Evolutionary conservation across 2,113 vertebrate species (phyloP).

Genomic region (Microcebus lehilahytsara): DNA sequence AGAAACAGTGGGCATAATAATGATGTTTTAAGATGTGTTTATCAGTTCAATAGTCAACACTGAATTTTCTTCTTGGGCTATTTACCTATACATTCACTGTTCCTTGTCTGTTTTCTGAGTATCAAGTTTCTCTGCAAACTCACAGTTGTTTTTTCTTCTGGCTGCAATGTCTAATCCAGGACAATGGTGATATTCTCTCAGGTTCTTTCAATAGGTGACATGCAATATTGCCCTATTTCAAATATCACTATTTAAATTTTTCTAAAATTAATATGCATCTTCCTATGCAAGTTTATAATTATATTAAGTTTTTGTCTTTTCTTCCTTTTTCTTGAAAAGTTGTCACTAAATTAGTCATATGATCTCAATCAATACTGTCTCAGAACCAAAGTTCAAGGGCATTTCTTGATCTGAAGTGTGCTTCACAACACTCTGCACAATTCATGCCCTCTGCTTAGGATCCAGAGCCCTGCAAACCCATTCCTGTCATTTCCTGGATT

Average conservation of each 20-base stretch:
- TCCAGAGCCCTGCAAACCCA: neutral
- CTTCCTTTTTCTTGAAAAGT: conserved; percentile 4
- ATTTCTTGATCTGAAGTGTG: neutral
- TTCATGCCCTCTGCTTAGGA: neutral
- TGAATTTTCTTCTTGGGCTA: neutral
- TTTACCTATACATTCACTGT: neutral
- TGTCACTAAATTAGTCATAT: conserved; percentile 31
- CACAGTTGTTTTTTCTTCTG: neutral
- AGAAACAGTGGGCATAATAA: neutral
- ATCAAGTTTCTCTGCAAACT: conserved; percentile 15
- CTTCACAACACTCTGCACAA: neutral
- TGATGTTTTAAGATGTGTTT: neutral
- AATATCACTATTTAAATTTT: conserved; percentile 8
- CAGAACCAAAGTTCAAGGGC: neutral
- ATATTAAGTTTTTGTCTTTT: neutral
- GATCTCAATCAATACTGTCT: neutral
- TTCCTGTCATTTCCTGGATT: neutral
- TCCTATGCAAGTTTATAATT: neutral
- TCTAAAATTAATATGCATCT: neutral
- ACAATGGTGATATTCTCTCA: neutral
- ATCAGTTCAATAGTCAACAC: neutral
- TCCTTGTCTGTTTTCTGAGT: neutral
- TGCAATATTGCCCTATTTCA: neutral
- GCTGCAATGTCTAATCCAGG: neutral
- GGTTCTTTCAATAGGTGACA: neutral